A percentile compares a stretch with the other conserved stretches of the same genome.
Conservation (phyloP, 1,140 invertebrate genomes). For the Camponotus floridanus region DNA sequence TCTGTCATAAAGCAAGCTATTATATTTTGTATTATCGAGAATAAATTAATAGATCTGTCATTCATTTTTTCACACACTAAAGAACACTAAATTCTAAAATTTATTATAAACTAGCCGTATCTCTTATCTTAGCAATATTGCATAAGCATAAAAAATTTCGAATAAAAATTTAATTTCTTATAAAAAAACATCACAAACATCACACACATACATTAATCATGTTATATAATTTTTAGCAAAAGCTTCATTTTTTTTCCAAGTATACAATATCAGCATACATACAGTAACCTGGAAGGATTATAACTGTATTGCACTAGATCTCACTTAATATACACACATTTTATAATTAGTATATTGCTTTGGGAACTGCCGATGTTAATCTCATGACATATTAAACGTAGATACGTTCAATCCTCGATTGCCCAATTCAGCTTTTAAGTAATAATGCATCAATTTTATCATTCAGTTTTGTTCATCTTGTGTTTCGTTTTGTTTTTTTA, state of each 20-base stretch:
- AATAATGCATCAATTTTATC: constrained; percentile 6
- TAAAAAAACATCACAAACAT: constrained; percentile 9
- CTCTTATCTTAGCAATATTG: constrained; percentile 11
- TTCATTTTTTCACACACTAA: not conserved
- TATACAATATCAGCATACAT: constrained; percentile 19
- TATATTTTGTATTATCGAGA: not conserved
- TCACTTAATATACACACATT: constrained; percentile 15
- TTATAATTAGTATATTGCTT: constrained; percentile 52
- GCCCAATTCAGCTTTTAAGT: not conserved
- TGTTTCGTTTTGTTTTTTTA: not conserved
- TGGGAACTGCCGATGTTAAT: constrained; percentile 24
- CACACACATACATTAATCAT: not conserved
- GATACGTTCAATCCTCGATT: constrained; percentile 12
- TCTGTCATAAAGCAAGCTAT: not conserved
- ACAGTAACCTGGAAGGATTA: constrained; percentile 17
- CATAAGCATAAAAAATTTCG: not conserved
- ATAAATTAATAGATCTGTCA: not conserved
- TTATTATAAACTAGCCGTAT: not conserved
- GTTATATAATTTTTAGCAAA: constrained; percentile 28
- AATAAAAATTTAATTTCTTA: constrained; percentile 24
- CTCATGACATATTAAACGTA: not conserved
- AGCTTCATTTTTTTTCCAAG: constrained; percentile 27
- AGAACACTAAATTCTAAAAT: not conserved
- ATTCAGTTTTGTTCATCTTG: not conserved
- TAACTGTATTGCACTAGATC: not conserved